phyloP scores from a whole-genome alignment of 2,888 invertebrate species.

The Troides oblongomaculatus region DNA sequence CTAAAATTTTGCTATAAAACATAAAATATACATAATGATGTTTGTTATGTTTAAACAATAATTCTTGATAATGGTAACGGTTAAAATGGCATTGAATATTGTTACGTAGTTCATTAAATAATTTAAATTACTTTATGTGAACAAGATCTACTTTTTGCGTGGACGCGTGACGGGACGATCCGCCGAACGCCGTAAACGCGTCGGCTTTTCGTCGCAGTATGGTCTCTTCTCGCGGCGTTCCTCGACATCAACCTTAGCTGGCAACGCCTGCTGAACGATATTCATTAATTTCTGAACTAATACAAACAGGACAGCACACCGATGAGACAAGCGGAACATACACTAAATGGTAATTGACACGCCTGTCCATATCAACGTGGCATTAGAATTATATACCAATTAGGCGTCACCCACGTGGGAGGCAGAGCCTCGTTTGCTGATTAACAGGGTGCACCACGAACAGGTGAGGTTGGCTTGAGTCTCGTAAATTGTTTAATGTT shows the following conservation, averaged over 20 bases:
- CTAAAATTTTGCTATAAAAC: constrained; percentile 39
- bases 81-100: constrained; percentile 23
- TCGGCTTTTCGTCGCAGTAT: constrained; percentile 61
- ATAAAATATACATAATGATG: constrained; percentile 36
- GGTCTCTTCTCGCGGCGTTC: constrained; percentile 54
- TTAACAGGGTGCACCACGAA: no score
- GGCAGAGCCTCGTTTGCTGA: no score
- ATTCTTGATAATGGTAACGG: not conserved
- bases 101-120: not conserved
- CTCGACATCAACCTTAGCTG: constrained; percentile 49
- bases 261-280: constrained; percentile 46
- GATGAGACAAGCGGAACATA: no score
- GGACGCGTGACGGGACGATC: constrained; percentile 45
- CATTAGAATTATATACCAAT: no score
- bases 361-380: no score
- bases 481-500: no score
- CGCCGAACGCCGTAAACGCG: constrained; percentile 55
- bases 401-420: no score
- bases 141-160: constrained; percentile 48
- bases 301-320: no score
- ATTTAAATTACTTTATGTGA: constrained; percentile 27
- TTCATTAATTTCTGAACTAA: not conserved
- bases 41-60: not conserved
- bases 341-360: no score
- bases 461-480: no score